Evolutionary conservation across 2,888 invertebrate species (phyloP).

Genomic region (Ligdia adustata): DNA sequence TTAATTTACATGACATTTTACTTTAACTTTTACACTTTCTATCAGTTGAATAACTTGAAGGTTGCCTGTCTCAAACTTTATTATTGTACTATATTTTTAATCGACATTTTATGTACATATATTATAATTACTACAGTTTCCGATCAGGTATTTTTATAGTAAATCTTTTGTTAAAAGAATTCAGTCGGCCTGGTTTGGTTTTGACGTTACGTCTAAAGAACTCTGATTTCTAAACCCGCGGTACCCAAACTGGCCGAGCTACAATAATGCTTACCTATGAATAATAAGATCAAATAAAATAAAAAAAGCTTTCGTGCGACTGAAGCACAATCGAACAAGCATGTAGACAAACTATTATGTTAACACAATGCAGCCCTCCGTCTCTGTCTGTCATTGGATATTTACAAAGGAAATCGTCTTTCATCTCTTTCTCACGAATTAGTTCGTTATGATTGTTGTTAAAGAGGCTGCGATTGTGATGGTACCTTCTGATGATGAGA

Average conservation of each 20-base stretch:
- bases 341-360: constrained; percentile 78
- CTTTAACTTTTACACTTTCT: no score
- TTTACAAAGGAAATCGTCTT: constrained; percentile 51
- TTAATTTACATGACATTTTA: no score
- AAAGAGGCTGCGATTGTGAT: constrained; percentile 41
- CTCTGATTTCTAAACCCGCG: constrained; percentile 44
- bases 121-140: no score
- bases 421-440: constrained; percentile 58
- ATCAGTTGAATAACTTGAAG: no score
- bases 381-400: constrained; percentile 48
- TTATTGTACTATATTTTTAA: no score
- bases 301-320: constrained; percentile 61
- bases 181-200: no score
- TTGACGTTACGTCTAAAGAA: constrained; percentile 32
- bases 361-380: constrained; percentile 67
- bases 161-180: no score
- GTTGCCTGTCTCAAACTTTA: no score
- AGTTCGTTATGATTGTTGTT: constrained; percentile 58
- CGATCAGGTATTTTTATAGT: no score
- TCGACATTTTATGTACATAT: no score
- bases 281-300: constrained; percentile 74
- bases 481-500: constrained; percentile 31
- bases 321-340: constrained; percentile 72
- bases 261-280: constrained; percentile 78
- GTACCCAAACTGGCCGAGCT: constrained; percentile 50